Base-by-base conservation (phyloP, 2,888 invertebrate genomes). In the Acanthopleura granulata region DNA sequence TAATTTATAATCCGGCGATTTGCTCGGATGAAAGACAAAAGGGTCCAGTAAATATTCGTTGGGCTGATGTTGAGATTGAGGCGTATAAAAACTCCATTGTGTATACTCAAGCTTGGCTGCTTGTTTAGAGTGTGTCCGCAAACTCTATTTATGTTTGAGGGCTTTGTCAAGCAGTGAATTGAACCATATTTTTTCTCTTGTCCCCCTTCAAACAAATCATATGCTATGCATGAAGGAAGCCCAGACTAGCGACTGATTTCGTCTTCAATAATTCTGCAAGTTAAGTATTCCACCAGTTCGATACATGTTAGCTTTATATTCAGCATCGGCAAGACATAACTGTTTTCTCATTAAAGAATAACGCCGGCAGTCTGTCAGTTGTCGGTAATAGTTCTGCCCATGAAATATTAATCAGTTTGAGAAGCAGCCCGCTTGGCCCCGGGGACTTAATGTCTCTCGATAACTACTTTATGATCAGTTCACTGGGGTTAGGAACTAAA, bases 271-370 rank as follows among this genome's bases (percentile, higher is more conserved):
- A 66, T 66, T 66, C 66, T 57, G 66, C 16, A 66, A 27, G 22
- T 27, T 66, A 22, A 22, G 66, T 66, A 66, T 66, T 27, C 25
- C 29, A 22, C 66, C 25, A 66, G 66, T 25, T 66, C 25, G 18
- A 25, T 66, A 66, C 66, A 66, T 66, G 66, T 27, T 66, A 27
- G 66, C 22, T 1, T 66, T 66, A 25, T 66, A 27, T 66, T 66
- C 29, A 27, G 66, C 66, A 22, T 16, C 66, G 29, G 66, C 66
- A 66, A 66, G 66, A 66, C 66, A 66, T 66, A 66, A 66, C 66
- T 66, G 66, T 66, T 66, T 66, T 66, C 22, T 66, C 66, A 66
- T 66, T 66, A 66, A 66, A 66, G 66, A 66, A 27, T 66, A 66
- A 66, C 66, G 66, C 18, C 25, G 16, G 25, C 66, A 22, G 66